Evolutionary conservation across 2,888 invertebrate species (phyloP), one percentile per base, ranked within the genome.

Genomic region (Dascillus cervinus): DNA sequence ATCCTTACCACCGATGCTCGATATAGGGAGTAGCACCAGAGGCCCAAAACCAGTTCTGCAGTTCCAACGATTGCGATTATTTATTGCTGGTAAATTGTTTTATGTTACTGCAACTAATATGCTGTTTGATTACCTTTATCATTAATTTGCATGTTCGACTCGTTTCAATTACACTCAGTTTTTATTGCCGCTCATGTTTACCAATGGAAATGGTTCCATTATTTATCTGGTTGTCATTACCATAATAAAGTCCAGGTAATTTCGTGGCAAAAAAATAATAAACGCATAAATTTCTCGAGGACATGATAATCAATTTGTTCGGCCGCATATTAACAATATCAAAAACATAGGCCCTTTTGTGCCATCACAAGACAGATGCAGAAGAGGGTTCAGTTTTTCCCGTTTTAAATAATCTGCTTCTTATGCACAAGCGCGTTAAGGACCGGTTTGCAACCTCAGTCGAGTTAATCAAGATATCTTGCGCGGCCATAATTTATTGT

Each of bases 11-110:
- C 41, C 46, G 41, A 38, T 39, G 39, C 29, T 29, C 28, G 29
- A 39, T 37, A 45, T 41, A 43, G 51, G 50, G 50, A 50, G 44
- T 44, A 48, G 49, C 50, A 49, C 45, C 50, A 53, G 50, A n/a
- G 52, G 51, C 39, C 48, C 44, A 41, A 53, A 58, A 58, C 58
- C 53, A 50, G 58, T 58, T 58, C 36, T 52, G 42, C 41, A 29
- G 39, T 41, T 44, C 42, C 29, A 22, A 30, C 25, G 35, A 39
- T 32, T 34, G 26, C 30, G 27, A 29, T 37, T 34, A 29, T 30
- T 23, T 30, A 35, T 29, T 26, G 27, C 21, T n/a, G n/a, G 12
- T 32, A 26, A 26, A 26, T 20, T 21, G 24, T 17, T 26, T 8
- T 26, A 24, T 22, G 33, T 15, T 24, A 12, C 20, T 22, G 19